Conservation (phyloP, 92 coral and sea anemone genomes). For the Heliopora coerulea region DNA sequence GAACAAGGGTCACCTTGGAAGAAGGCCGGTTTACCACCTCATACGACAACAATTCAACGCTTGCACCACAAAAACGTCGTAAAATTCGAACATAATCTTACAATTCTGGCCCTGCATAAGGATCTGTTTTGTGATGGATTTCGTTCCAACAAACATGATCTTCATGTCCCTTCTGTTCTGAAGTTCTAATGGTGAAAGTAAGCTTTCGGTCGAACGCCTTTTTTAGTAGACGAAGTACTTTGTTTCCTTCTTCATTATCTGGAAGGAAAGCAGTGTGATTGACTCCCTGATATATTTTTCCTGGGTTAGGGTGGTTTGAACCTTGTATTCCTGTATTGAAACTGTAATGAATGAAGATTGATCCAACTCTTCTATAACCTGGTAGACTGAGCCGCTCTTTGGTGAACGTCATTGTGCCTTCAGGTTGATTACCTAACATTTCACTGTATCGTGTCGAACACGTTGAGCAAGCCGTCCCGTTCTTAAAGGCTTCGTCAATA, state of each 20-base stretch:
- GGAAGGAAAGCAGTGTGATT: conserved; percentile 56
- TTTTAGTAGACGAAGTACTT: conserved; percentile 53
- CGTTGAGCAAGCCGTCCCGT: neutral
- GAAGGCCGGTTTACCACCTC: too few relatives aligned
- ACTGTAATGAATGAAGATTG: conserved; percentile 20
- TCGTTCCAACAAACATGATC: conserved; percentile 66
- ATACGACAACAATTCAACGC: too few relatives aligned
- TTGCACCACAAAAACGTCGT: too few relatives aligned
- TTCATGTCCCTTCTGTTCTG: conserved; percentile 43
- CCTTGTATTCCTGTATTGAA: conserved; percentile 37
- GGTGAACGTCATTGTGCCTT: conserved; percentile 48
- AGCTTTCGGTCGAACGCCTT: conserved; percentile 61
- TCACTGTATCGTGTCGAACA: conserved; percentile 21
- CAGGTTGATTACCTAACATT: conserved; percentile 45
- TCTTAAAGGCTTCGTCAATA: conserved; percentile 36
- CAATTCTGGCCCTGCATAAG: conserved; percentile 61
- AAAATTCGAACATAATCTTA: too few relatives aligned
- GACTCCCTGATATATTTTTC: conserved; percentile 46
- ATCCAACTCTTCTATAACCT: conserved; percentile 40
- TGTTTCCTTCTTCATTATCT: conserved; percentile 54
- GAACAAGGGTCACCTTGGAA: too few relatives aligned
- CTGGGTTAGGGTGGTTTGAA: conserved; percentile 50
- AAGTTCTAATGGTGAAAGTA: conserved; percentile 64
- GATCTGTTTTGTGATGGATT: conserved; percentile 60
- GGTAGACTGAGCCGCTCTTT: conserved; percentile 48